phyloP scores from a whole-genome alignment of 2,888 invertebrate species.

The Coenonympha glycerion region DNA sequence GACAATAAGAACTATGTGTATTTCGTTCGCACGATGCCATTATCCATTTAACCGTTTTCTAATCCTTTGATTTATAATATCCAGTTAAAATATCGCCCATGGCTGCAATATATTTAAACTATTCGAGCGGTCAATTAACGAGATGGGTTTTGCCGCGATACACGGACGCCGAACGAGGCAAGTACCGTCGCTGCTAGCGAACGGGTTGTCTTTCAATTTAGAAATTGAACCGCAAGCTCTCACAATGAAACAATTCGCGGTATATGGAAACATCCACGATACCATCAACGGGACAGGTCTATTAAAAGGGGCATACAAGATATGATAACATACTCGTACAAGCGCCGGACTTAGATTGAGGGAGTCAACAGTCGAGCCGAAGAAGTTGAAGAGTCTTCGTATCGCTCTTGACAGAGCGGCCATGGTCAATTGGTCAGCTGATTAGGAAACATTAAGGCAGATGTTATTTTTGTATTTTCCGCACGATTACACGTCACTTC shows the following conservation, averaged over 20 bases:
- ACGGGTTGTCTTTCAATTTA: conserved; percentile 43
- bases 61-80: conserved; percentile 75
- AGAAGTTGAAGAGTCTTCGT: too few species aligned
- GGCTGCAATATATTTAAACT: conserved; percentile 72
- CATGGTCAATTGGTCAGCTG: too few species aligned
- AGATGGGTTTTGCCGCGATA: conserved; percentile 56
- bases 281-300: too few species aligned
- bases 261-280: background rate
- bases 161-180: conserved; percentile 23
- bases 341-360: too few species aligned
- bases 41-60: conserved; percentile 66
- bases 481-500: too few species aligned
- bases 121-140: conserved; percentile 73
- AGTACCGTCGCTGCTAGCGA: conserved; percentile 29
- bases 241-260: conserved; percentile 3
- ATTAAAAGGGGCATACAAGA: too few species aligned
- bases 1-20: conserved; percentile 1
- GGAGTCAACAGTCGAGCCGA: too few species aligned
- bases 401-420: too few species aligned
- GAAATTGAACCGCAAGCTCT: conserved; percentile 21
- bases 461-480: too few species aligned
- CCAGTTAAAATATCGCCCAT: conserved; percentile 63
- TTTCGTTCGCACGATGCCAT: conserved; percentile 56
- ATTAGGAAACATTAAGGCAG: too few species aligned
- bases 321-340: too few species aligned